Percentiles rank a stretch among this genome's conserved stretches.
Conservation (phyloP, 2,888 invertebrate species). For the Dasysyrphus tricinctus region DNA sequence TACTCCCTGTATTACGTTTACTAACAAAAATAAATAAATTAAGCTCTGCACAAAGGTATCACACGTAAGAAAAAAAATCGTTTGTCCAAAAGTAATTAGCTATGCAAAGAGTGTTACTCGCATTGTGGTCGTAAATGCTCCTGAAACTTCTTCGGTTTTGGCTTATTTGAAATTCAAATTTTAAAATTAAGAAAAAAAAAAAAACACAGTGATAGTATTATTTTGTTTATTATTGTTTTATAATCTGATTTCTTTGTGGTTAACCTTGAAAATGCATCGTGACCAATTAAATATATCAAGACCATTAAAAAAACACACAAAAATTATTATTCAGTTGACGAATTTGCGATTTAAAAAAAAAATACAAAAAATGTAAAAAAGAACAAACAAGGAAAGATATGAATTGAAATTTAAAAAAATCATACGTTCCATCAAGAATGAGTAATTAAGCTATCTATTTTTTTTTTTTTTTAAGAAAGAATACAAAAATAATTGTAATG, state of each 20-base stretch:
- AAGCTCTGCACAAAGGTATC: constrained; percentile 20
- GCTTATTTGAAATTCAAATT: constrained; percentile 53
- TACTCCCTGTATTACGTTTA: neutral
- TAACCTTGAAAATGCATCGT: constrained; percentile 33
- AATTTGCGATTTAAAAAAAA: neutral
- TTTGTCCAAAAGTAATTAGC: constrained; percentile 31
- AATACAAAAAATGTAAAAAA: neutral
- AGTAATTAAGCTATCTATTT: constrained; percentile 5
- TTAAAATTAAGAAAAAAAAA: neutral
- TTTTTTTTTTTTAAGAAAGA: neutral
- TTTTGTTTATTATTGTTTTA: constrained; percentile 3
- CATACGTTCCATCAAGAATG: neutral
- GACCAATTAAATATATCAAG: constrained; percentile 11
- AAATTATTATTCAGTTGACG: constrained; percentile 30
- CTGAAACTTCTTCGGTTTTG: neutral
- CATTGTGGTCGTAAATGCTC: constrained; percentile 26
- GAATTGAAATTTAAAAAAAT: constrained; percentile 1
- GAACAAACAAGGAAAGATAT: constrained; percentile 34
- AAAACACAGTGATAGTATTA: neutral
- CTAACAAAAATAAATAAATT: constrained; percentile 23
- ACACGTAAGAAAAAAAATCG: neutral
- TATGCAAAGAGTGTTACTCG: constrained; percentile 49
- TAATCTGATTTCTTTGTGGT: constrained; percentile 14
- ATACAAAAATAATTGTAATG: neutral
- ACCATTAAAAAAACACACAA: neutral